Evolutionary conservation across 1,140 invertebrate species (phyloP), one percentile per base, ranked within the genome.

Genomic region (Platyura marginata): DNA sequence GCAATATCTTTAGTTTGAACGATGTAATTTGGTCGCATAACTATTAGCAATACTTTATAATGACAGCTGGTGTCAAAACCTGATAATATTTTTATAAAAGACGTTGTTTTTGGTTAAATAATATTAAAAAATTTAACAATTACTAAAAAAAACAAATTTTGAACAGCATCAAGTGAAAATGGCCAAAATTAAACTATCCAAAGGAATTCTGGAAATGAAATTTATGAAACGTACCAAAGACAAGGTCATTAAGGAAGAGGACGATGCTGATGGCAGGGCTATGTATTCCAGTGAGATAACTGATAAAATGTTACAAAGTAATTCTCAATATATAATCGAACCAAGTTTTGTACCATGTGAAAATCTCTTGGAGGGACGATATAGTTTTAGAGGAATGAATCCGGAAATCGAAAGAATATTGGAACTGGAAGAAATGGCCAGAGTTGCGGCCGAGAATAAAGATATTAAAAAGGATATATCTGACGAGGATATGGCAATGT

Each of bases 141-240:
- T n/a, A n/a, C n/a, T n/a, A n/a, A n/a, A n/a, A n/a, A n/a, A n/a
- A n/a, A n/a, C n/a, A n/a, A n/a, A n/a, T n/a, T n/a, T n/a, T n/a
- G n/a, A n/a, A n/a, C n/a, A n/a, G n/a, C n/a, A n/a, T n/a, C n/a
- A n/a, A 29, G 25, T 13, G 25, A 29, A 8, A n/a, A n/a, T n/a
- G 41, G 15, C 22, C 1, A 68, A 56, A 48, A 51, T 61, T 8
- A 63, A 65, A 34, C 55, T 83, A 23, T 81, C 79, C 0, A 81
- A 78, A 53, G 69, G 72, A 10, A 70, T 81, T 40, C 54, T 83
- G 46, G 74, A 81, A 45, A 83, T 83, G 79, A 81, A 81, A 71
- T 93, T 93, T 62, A 93, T 93, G 88, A 82, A 85, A 61, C 76
- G 75, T 53, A 86, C 81, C 25, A 90, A 85, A 63, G 77, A 85